Evolutionary conservation across 2,888 invertebrate species (phyloP).

Genomic region (Andricus curvator): DNA sequence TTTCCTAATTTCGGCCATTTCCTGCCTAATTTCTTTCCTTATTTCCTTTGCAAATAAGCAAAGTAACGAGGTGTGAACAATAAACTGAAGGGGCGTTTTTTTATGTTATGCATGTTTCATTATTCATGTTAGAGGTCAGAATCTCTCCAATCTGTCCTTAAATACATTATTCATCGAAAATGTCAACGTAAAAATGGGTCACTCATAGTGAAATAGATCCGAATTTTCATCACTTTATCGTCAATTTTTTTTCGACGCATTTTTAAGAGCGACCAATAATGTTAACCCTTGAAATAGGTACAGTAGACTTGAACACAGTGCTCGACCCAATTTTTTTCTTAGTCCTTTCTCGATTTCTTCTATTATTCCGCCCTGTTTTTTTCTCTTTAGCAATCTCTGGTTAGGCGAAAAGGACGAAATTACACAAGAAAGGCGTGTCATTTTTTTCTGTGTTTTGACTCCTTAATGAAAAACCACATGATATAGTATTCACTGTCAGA

Average conservation of each 20-base stretch:
- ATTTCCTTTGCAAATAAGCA: too few species aligned
- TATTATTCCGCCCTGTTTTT: background rate
- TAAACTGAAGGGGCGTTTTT: background rate
- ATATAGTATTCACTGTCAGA: too few species aligned
- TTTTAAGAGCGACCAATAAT: background rate
- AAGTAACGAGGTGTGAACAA: background rate
- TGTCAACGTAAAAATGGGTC: background rate
- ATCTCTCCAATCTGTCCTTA: background rate
- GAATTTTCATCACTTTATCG: background rate
- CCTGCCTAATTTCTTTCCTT: too few species aligned
- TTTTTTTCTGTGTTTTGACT: too few species aligned
- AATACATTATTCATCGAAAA: constrained; percentile 21
- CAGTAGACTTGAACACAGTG: background rate
- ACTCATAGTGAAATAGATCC: background rate
- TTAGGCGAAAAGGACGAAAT: background rate
- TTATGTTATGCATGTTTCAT: background rate
- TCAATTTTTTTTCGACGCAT: background rate
- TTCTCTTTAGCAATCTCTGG: background rate
- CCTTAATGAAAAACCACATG: too few species aligned
- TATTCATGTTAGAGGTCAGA: background rate
- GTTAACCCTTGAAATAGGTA: background rate
- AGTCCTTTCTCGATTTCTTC: background rate
- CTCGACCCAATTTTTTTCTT: background rate
- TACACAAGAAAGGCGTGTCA: too few species aligned
- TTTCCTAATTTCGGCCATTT: too few species aligned